Conservation (phyloP, 2,797 vertebrate genomes). For the Sebastes jordani region DNA sequence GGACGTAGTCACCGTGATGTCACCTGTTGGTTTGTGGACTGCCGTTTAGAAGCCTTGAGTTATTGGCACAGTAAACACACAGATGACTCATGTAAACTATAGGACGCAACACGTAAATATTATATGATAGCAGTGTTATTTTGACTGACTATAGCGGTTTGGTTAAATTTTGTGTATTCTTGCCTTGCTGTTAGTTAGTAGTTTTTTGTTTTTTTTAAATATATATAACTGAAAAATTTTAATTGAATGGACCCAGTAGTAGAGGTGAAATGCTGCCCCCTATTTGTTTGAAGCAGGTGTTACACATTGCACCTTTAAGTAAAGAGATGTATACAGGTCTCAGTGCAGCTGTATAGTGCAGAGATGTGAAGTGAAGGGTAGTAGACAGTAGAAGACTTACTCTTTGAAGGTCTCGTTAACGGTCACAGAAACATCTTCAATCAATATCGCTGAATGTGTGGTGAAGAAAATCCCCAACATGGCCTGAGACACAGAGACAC, state of each 20-base stretch:
- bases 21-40: too few species aligned
- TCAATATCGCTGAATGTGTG: conserved; percentile 86
- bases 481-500: conserved; percentile 64
- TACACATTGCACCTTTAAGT: neutral
- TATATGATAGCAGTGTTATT: neutral
- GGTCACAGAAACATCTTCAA: conserved; percentile 84
- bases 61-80: neutral
- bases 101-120: neutral
- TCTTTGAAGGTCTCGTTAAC: conserved; percentile 67
- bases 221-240: neutral
- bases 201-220: too few species aligned
- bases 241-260: neutral
- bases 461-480: conserved; percentile 88
- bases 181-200: too few species aligned
- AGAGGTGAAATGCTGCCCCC: neutral
- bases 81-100: neutral
- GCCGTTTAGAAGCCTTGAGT: too few species aligned
- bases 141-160: neutral
- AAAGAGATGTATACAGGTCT: too few species aligned
- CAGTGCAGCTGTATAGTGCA: neutral
- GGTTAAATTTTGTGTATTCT: too few species aligned
- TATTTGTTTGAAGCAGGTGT: neutral
- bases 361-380: neutral
- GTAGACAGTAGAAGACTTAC: conserved; percentile 51
- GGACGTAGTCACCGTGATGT: too few species aligned